phyloP scores from a whole-genome alignment of 2,888 invertebrate species.

The Pyrocoelia pectoralis region DNA sequence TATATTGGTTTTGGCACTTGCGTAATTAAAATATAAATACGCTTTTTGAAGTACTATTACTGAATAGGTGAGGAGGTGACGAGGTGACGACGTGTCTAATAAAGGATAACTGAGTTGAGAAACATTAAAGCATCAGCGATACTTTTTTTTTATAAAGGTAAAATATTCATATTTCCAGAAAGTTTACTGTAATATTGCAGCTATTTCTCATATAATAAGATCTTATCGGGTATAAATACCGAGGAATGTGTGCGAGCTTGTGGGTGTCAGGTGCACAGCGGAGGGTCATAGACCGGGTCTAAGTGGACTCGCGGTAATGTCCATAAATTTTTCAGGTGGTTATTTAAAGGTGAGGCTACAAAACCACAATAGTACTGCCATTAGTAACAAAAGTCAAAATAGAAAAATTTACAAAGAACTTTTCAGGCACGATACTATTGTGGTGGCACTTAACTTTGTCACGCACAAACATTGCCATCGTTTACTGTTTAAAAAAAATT shows the following conservation, averaged over 20 bases:
- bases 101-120: slow-evolving; percentile 13
- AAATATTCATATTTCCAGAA: slow-evolving; percentile 44
- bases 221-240: slow-evolving; percentile 60
- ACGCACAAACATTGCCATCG: background rate
- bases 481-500: too few species aligned
- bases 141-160: slow-evolving; percentile 20
- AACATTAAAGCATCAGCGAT: slow-evolving; percentile 26
- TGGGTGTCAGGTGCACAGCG: slow-evolving; percentile 60
- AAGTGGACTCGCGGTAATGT: slow-evolving; percentile 49
- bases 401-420: slow-evolving; percentile 11
- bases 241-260: slow-evolving; percentile 51
- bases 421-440: slow-evolving; percentile 5
- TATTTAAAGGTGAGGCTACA: slow-evolving; percentile 35
- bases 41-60: background rate
- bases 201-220: slow-evolving; percentile 59
- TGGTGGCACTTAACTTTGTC: background rate
- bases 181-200: slow-evolving; percentile 56
- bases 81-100: background rate
- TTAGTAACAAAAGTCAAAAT: slow-evolving; percentile 18
- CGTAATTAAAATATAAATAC: background rate
- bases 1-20: slow-evolving; percentile 21
- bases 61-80: background rate
- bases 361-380: slow-evolving; percentile 25
- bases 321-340: slow-evolving; percentile 43
- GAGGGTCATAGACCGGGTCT: slow-evolving; percentile 56